These are phyloP conservation scores for Sinocyclocheilus rhinocerous DNA, from an alignment of 2,113 vertebrate species.

Conservation along the genomic window DNA sequence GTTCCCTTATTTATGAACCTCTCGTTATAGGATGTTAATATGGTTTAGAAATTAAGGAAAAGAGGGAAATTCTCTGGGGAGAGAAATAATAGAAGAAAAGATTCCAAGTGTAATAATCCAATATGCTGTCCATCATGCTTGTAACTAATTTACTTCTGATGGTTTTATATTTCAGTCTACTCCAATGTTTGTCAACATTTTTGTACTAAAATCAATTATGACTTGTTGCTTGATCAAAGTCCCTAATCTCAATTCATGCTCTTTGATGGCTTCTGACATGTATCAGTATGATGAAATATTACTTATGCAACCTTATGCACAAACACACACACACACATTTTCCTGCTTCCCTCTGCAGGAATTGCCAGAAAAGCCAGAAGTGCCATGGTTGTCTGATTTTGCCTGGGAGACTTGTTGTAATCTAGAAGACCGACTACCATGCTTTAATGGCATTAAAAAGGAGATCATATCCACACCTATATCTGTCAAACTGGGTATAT, in stretches of 20 bases:
- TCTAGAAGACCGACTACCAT: constrained; percentile 73
- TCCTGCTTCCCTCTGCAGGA: constrained; percentile 62
- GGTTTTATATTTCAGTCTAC: not conserved
- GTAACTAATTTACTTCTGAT: not conserved
- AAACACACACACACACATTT: not conserved
- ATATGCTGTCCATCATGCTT: not conserved
- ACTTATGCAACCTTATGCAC: not conserved
- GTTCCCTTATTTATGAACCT: not conserved
- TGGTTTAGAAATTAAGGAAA: not conserved
- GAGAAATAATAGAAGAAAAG: not conserved
- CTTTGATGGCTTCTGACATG: constrained; percentile 26
- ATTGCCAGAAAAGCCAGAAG: constrained; percentile 68
- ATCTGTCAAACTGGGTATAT: constrained; percentile 73
- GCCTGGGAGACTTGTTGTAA: constrained; percentile 78
- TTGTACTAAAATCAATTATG: not conserved
- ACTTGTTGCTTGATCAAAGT: constrained; percentile 36
- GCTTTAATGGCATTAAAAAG: constrained; percentile 76
- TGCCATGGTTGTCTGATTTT: constrained; percentile 73
- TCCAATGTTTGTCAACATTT: not conserved
- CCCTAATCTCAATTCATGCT: constrained; percentile 12
- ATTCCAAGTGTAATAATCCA: not conserved
- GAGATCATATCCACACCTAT: constrained; percentile 70
- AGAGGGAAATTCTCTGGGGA: not conserved
- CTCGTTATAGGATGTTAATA: not conserved
- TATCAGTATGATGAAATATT: constrained; percentile 4